Evolutionary conservation across 2,797 vertebrate genomes (phyloP), one percentile per base, ranked within the genome.

Genomic region (Poeciliopsis turneri): DNA sequence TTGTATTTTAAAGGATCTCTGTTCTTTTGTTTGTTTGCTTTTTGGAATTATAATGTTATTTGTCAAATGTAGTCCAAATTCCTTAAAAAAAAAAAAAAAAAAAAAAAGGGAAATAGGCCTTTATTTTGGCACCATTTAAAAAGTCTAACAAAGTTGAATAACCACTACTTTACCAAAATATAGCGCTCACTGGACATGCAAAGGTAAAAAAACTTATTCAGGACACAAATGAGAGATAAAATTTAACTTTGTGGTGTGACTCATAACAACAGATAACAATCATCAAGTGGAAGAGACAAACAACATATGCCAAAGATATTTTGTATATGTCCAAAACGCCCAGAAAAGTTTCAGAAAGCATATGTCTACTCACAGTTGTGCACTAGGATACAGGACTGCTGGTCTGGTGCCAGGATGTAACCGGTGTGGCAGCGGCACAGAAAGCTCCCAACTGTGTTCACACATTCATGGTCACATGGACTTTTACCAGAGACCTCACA

Each of bases 401-500:
- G 92, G 87, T 96, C 95, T 0, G 92, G 28, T 0, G 92, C 89
- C 1, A 96, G 92, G 5, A 93, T 92, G 91, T 91, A 96, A 25
- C 95, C 95, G 0, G 82, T 80, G 69, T 2, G 91, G 80, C 96
- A 96, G 74, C 51, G 92, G 79, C 96, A 96, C 79, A 82, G 88
- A 84, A 95, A 96, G 87, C 95, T 96, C 75, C 96, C 96, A 3
- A 16, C 70, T 0, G 94, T 95, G 91, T 96, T 96, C 77, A 94
- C 90, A 88, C 96, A 96, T 82, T 93, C 89, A 0, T 96, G 95
- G 55, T 96, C 95, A 76, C 96, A 96, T 69, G 88, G 47, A 7
- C 75, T 92, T 78, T 88, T 81, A 45, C 85, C 89, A 0, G 92
- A 82, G 25, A 91, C 89, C 73, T 93, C 89, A 72, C 96, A 96